Base-by-base conservation (phyloP, 2,113 vertebrate species). In the Bungarus multicinctus region DNA sequence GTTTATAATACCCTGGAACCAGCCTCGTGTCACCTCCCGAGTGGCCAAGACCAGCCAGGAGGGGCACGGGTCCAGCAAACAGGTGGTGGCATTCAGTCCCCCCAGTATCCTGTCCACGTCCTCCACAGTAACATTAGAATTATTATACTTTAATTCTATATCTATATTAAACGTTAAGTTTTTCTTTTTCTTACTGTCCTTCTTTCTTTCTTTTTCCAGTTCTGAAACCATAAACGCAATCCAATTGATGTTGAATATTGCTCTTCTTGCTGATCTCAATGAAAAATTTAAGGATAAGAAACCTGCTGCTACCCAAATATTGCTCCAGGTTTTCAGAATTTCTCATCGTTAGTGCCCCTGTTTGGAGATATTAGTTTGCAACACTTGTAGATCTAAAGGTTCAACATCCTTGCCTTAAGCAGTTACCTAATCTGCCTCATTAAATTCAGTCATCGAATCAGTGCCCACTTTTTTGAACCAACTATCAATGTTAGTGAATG, bases 131-230 rank as follows among this genome's bases (percentile, higher is more conserved):
- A n/a, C n/a, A n/a, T n/a, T n/a, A n/a, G 47, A 52, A 91, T 74
- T 1, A 23, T 91, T 93, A 1, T 0, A 45, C 3, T 30, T 30
- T 92, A 69, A 30, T 1, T 45, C 50, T 20, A 55, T 11, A 34
- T 85, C 3, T 57, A 6, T 88, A 50, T 45, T 91, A 81, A 39
- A 81, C 9, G 34, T 81, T 81, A 81, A 7, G 43, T 18, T 81
- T 81, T 3, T 81, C 69, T 43, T 81, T 81, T 43, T 81, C 91
- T 88, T 55, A 93, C 93, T 52, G 93, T 94, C 52, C 64, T 69
- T n/a, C 30, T 69, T 69, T 64, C 94, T 60, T 85, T 85, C 88
- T 96, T 96, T 91, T 96, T 91, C 90, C 52, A 50, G 39, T 85
- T 85, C 52, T 85, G 43, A 92, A 57, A 89, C 39, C 55, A 57